phyloP scores from a whole-genome alignment of 2,888 invertebrate species.

The Nephrotoma guestfalica region DNA sequence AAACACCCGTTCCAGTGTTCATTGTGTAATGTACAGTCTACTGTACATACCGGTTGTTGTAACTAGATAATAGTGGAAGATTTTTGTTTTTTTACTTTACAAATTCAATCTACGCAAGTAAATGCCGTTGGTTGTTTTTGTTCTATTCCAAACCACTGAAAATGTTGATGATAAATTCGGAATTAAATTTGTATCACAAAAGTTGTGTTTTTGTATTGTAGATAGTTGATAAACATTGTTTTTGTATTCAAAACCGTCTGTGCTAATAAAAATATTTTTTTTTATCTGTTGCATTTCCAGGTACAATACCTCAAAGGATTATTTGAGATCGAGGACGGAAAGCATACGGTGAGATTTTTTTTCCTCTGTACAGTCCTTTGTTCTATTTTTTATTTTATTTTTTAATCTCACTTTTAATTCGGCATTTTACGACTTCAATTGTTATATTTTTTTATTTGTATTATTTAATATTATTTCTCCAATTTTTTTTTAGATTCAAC shows the following conservation, averaged over 20 bases:
- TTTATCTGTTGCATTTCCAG: constrained; percentile 25
- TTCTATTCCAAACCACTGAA: not conserved
- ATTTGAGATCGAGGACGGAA: constrained; percentile 66
- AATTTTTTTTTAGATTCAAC: not conserved
- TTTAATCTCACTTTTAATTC: not conserved
- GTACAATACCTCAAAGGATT: constrained; percentile 63
- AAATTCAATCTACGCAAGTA: not conserved
- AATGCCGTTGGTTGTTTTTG: not conserved
- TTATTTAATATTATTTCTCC: not conserved
- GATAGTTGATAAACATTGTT: not conserved
- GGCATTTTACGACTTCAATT: not conserved
- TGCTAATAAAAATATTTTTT: not conserved
- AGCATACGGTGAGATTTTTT: constrained; percentile 54
- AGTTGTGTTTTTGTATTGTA: not conserved
- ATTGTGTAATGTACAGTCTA: no score
- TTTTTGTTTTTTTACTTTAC: no score
- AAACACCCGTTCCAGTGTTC: no score
- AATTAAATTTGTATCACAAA: not conserved
- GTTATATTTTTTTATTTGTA: not conserved
- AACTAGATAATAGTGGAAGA: no score
- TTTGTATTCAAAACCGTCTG: not conserved
- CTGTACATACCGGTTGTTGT: no score
- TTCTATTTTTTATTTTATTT: not conserved
- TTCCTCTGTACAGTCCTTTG: not conserved
- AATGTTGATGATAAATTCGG: not conserved